A percentile compares a stretch with the other conserved stretches of the same genome.
These are phyloP conservation scores for Momotus momota DNA, from an alignment of 2,797 vertebrate genomes.

Conservation along the genomic window DNA sequence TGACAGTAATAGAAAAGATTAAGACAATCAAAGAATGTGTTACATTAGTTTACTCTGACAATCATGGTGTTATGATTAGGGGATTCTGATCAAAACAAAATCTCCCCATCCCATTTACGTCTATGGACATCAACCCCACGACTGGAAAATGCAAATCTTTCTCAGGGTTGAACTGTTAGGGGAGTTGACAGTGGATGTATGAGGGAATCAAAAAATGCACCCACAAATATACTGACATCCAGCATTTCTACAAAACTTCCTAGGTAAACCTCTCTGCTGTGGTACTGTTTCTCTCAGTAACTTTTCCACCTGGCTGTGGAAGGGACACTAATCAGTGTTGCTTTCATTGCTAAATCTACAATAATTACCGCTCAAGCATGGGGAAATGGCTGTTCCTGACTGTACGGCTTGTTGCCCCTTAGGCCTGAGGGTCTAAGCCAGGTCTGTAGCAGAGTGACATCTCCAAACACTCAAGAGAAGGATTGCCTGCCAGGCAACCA, in stretches of 20 bases:
- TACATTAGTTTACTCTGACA: neutral
- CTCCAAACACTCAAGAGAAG: neutral
- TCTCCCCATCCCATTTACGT: neutral
- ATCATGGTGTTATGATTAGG: neutral
- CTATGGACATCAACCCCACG: neutral
- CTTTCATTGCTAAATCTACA: neutral
- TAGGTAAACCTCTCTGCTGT: neutral
- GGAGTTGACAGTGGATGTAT: accelerated
- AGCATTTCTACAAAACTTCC: neutral
- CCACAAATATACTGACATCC: neutral
- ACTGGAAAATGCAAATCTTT: neutral
- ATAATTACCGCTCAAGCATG: neutral
- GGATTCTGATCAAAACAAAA: neutral
- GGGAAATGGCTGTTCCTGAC: neutral
- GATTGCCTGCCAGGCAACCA: neutral
- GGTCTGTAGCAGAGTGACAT: neutral
- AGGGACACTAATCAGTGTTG: neutral
- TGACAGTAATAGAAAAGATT: neutral
- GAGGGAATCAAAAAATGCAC: neutral
- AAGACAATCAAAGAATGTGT: neutral
- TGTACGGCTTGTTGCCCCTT: neutral
- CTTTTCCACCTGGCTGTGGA: neutral
- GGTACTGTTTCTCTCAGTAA: neutral
- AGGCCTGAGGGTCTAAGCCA: neutral
- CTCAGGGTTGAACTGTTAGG: neutral